These are phyloP conservation scores for Chauna torquata DNA, from an alignment of 2,113 vertebrate species.

Conservation along the genomic window DNA sequence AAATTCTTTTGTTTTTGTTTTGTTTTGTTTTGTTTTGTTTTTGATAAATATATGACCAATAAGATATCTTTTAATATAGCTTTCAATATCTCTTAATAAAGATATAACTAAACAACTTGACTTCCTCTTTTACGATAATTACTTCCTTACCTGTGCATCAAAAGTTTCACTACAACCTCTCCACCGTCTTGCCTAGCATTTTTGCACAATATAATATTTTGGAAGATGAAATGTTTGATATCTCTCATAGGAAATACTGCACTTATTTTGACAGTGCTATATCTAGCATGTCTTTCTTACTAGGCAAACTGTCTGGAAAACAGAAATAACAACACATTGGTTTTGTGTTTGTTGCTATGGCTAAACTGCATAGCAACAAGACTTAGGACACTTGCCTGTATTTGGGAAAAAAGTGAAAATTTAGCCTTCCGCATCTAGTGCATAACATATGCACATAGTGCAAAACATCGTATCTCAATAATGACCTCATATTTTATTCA, in stretches of 20 bases:
- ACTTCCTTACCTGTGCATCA: not conserved
- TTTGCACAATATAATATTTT: constrained; percentile 39
- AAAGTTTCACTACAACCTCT: not conserved
- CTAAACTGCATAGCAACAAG: constrained; percentile 68
- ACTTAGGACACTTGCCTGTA: constrained; percentile 25
- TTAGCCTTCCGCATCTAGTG: not conserved
- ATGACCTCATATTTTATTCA: not conserved
- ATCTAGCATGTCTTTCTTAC: constrained; percentile 44
- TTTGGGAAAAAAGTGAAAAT: not conserved
- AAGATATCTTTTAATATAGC: not conserved
- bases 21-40: too few relatives aligned
- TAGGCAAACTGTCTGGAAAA: constrained; percentile 56
- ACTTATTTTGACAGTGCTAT: constrained; percentile 60
- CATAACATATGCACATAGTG: not conserved
- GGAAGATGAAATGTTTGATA: constrained; percentile 56
- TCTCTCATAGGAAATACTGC: constrained; percentile 37
- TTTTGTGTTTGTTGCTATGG: constrained; percentile 68
- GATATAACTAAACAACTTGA: not conserved
- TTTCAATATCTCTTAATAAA: not conserved
- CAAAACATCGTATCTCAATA: not conserved
- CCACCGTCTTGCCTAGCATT: constrained; percentile 18
- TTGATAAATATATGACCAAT: not conserved
- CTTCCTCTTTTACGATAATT: not conserved
- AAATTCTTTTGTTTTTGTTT: not conserved
- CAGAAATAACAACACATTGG: constrained; percentile 33